phyloP scores from a whole-genome alignment of 2,888 invertebrate genomes.

The Eupithecia abbreviata region DNA sequence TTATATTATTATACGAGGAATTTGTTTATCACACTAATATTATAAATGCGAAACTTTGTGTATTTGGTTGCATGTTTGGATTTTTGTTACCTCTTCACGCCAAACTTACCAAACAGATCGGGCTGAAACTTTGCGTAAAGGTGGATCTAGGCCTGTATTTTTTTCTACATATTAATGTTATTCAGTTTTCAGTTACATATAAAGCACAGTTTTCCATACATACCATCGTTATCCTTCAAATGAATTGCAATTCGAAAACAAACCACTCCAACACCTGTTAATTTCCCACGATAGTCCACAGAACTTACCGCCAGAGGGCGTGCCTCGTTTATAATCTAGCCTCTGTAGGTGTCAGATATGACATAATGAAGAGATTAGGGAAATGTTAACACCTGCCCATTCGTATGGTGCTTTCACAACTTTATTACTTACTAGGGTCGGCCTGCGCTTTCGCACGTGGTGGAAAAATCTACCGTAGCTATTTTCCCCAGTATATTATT shows the following conservation, averaged over 20 bases:
- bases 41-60: too few species aligned
- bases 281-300: background rate
- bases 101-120: too few species aligned
- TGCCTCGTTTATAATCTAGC: background rate
- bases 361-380: constrained; percentile 5
- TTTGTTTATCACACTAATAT: too few species aligned
- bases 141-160: too few species aligned
- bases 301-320: background rate
- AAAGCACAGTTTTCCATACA: background rate
- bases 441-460: background rate
- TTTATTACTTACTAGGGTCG: background rate
- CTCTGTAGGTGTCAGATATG: constrained; percentile 8
- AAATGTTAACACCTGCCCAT: background rate
- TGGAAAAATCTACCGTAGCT: background rate
- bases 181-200: too few species aligned
- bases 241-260: constrained; percentile 8
- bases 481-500: background rate
- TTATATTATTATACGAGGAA: too few species aligned
- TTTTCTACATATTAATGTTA: too few species aligned
- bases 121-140: too few species aligned
- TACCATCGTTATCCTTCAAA: background rate
- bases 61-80: too few species aligned
- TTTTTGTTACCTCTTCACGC: too few species aligned
- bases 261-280: constrained; percentile 7
- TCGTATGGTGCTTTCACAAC: background rate